phyloP scores from a whole-genome alignment of 2,888 invertebrate species.

The Perizoma flavofasciatum region DNA sequence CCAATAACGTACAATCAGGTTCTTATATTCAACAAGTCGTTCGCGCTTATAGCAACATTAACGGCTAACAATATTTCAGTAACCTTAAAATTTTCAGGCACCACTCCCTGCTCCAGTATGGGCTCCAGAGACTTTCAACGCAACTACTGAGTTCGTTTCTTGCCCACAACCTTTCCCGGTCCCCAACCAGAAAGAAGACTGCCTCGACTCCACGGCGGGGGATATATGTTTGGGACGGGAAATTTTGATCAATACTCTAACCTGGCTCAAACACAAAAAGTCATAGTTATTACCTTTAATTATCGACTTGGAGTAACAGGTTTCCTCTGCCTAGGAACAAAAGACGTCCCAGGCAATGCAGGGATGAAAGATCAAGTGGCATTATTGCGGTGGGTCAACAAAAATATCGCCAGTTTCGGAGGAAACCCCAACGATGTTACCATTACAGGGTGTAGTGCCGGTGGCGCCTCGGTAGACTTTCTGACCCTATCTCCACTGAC shows the following conservation, averaged over 20 bases:
- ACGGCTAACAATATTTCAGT: too few species aligned
- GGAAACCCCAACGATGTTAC: constrained; percentile 38
- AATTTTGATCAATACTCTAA: constrained; percentile 9
- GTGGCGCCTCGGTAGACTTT: constrained; percentile 29
- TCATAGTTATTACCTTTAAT: constrained; percentile 38
- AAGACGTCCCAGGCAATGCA: constrained; percentile 40
- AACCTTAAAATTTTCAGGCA: constrained; percentile 16
- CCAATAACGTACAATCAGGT: too few species aligned
- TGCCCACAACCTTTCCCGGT: constrained; percentile 18
- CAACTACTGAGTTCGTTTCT: constrained; percentile 4
- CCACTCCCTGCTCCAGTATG: constrained; percentile 27
- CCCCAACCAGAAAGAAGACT: constrained; percentile 23
- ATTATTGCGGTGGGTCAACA: constrained; percentile 33
- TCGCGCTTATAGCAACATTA: too few species aligned
- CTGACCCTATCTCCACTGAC: constrained; percentile 30
- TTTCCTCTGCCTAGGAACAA: constrained; percentile 40
- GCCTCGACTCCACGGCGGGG: constrained; percentile 38
- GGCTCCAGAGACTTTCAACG: constrained; percentile 18
- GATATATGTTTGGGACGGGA: constrained; percentile 24
- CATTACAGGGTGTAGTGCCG: constrained; percentile 31
- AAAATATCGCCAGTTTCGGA: neutral
- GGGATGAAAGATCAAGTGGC: constrained; percentile 39
- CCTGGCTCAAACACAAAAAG: constrained; percentile 24
- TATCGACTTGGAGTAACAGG: constrained; percentile 38
- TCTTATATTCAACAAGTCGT: too few species aligned